Percentiles rank a stretch among this genome's conserved stretches.
Conservation (phyloP, 2,797 vertebrate species). For the Rhadinocentrus ornatus region DNA sequence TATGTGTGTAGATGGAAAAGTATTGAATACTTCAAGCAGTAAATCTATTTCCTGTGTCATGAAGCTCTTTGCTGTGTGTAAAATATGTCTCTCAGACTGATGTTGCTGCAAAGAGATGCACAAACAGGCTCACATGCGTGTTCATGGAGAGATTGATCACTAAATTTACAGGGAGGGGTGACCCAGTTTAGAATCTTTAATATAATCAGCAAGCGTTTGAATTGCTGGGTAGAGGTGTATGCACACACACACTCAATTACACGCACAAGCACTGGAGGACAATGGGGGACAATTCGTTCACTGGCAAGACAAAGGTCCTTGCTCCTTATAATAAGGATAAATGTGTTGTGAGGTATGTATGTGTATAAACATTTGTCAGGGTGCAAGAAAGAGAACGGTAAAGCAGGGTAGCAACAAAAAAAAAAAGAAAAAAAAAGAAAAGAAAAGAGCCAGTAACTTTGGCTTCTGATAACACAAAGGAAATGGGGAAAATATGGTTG, state of each 20-base stretch:
- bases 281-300: constrained; percentile 34
- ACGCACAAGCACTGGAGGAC: constrained; percentile 12
- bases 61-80: constrained; percentile 28
- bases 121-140: constrained; percentile 12
- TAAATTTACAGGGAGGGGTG: constrained; percentile 59
- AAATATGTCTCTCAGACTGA: constrained; percentile 18
- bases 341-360: constrained; percentile 15
- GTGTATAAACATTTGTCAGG: constrained; percentile 1
- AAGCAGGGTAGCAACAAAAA: constrained; percentile 34
- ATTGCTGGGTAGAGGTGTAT: constrained; percentile 26
- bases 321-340: constrained; percentile 28
- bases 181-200: constrained; percentile 62
- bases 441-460: constrained; percentile 48
- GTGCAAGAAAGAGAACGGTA: constrained; percentile 20
- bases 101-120: constrained; percentile 15
- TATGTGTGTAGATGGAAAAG: constrained; percentile 10
- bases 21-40: background rate
- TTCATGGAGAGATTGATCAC: constrained; percentile 54
- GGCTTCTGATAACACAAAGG: constrained; percentile 44
- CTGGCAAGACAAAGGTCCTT: constrained; percentile 44
- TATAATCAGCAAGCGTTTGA: constrained; percentile 61
- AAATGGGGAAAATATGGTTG: constrained; percentile 27
- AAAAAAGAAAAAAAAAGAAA: constrained; percentile 36
- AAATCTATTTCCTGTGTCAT: constrained; percentile 20
- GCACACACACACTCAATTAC: constrained; percentile 7